Evolutionary conservation across 2,888 invertebrate species (phyloP).

Genomic region (Danaus chrysippus): DNA sequence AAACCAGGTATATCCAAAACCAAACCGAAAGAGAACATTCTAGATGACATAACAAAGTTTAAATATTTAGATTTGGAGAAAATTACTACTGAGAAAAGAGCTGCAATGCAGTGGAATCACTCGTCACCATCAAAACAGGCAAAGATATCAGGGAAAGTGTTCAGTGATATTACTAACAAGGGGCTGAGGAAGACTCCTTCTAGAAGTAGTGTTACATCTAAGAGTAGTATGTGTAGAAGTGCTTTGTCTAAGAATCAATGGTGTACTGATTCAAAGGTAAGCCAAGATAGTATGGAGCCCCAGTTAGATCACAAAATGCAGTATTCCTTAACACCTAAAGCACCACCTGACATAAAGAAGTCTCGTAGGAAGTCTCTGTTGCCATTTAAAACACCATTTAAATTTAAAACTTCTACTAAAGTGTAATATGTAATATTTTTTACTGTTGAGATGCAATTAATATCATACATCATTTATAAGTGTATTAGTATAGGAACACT

Average conservation of each 20-base stretch:
- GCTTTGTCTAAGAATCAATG: constrained; percentile 55
- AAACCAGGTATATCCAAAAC: constrained; percentile 49
- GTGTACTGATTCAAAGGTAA: constrained; percentile 53
- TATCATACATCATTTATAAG: neutral
- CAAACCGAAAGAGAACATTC: constrained; percentile 35
- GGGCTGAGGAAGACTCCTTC: constrained; percentile 65
- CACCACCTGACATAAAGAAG: constrained; percentile 57
- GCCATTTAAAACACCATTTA: constrained; percentile 73
- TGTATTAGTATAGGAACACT: constrained; percentile 4
- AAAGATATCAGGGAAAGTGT: constrained; percentile 50
- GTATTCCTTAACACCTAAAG: constrained; percentile 50
- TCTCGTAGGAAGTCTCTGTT: constrained; percentile 63
- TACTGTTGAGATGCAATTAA: neutral
- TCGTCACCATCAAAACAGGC: constrained; percentile 70
- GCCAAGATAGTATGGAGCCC: constrained; percentile 48
- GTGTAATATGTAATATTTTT: constrained; percentile 39
- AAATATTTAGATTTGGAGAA: constrained; percentile 68
- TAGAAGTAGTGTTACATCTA: constrained; percentile 61
- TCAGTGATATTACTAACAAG: constrained; percentile 58
- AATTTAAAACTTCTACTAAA: constrained; percentile 64
- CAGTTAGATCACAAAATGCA: constrained; percentile 48
- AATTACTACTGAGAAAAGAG: constrained; percentile 57
- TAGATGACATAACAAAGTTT: constrained; percentile 64
- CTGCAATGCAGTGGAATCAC: constrained; percentile 53
- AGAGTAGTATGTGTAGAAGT: constrained; percentile 52